phyloP scores from a whole-genome alignment of 2,888 invertebrate genomes.

The Hedya salicella region DNA sequence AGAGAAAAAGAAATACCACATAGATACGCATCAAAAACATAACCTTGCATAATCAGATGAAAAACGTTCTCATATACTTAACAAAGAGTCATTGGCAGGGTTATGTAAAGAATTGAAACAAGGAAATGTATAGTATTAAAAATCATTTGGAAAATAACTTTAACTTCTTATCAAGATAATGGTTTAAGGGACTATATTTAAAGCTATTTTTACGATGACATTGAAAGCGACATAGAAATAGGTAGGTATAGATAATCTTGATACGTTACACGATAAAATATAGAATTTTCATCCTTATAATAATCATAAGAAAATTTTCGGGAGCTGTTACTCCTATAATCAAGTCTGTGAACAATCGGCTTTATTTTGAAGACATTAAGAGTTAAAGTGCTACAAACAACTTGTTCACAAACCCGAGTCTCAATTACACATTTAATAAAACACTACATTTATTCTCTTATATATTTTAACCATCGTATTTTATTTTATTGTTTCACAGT shows the following conservation, averaged over 20 bases:
- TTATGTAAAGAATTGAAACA: background rate
- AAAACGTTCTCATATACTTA: too few species aligned
- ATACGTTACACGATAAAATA: conserved; percentile 77
- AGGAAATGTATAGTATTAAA: background rate
- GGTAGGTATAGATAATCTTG: conserved; percentile 65
- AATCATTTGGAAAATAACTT: conserved; percentile 17
- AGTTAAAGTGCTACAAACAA: conserved; percentile 1
- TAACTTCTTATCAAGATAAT: conserved; percentile 25
- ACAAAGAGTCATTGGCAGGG: background rate
- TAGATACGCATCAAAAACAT: too few species aligned
- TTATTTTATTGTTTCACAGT: conserved; percentile 42
- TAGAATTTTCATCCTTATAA: conserved; percentile 72
- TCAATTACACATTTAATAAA: conserved; percentile 42
- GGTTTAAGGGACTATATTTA: conserved; percentile 47
- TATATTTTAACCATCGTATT: conserved; percentile 35
- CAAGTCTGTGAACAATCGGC: conserved; percentile 56
- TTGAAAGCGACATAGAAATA: conserved; percentile 81
- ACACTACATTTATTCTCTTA: conserved; percentile 41
- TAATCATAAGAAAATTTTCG: conserved; percentile 82
- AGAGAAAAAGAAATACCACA: too few species aligned
- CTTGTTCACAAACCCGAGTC: conserved; percentile 37
- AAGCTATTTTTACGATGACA: conserved; percentile 65
- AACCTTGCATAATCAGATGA: too few species aligned
- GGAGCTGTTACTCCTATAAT: conserved; percentile 55
- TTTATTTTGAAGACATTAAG: conserved; percentile 25